phyloP scores from a whole-genome alignment of 2,888 invertebrate species.

The Boloria euphrosyne region DNA sequence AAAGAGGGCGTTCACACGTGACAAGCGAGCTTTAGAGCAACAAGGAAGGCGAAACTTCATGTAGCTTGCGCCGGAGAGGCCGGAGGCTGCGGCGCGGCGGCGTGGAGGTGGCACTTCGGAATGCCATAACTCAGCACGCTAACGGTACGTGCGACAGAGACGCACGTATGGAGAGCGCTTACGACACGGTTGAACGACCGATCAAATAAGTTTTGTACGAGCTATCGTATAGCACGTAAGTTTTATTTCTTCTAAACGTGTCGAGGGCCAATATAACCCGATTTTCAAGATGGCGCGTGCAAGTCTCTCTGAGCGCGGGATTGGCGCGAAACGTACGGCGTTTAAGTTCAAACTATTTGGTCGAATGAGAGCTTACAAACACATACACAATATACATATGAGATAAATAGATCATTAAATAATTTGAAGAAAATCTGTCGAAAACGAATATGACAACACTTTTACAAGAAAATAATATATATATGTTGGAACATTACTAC shows the following conservation, averaged over 20 bases:
- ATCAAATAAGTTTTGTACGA: slow-evolving; percentile 81
- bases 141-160: slow-evolving; percentile 75
- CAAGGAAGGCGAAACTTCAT: slow-evolving; percentile 64
- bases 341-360: slow-evolving; percentile 13
- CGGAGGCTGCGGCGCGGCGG: slow-evolving; percentile 45
- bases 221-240: slow-evolving; percentile 73
- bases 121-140: slow-evolving; percentile 80
- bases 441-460: too few relatives aligned
- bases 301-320: slow-evolving; percentile 48
- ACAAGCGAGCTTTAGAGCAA: slow-evolving; percentile 59
- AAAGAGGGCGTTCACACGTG: slow-evolving; percentile 62
- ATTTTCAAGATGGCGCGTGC: slow-evolving; percentile 65
- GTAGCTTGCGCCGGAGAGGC: slow-evolving; percentile 57
- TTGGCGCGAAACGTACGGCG: slow-evolving; percentile 49
- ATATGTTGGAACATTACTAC: too few relatives aligned
- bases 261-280: slow-evolving; percentile 57
- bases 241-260: slow-evolving; percentile 76
- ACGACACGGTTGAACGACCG: slow-evolving; percentile 81
- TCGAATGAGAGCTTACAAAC: neutral
- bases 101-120: slow-evolving; percentile 75
- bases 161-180: slow-evolving; percentile 47
- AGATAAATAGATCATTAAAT: too few relatives aligned
- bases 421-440: too few relatives aligned
- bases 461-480: too few relatives aligned
- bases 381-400: too few relatives aligned